Evolutionary conservation across 2,113 vertebrate species (phyloP), one percentile per base, ranked within the genome.

Genomic region (Ameiurus melas): DNA sequence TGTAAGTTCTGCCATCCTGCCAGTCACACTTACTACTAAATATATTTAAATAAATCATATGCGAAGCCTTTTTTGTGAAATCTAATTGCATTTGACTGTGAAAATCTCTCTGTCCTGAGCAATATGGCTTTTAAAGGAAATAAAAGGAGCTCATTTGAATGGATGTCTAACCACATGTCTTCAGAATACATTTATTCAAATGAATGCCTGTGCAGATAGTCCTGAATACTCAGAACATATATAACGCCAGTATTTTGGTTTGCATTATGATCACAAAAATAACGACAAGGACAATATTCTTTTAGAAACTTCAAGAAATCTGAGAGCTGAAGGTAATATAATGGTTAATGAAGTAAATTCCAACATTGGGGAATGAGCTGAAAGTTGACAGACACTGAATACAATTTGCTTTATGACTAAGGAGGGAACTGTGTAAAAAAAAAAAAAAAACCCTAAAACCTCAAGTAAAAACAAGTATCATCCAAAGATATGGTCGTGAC

Each of bases 231-330:
- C 33, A 14, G 19, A 60, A 58, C 53, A 81, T 81, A 33, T 79
- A 55, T 60, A 81, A 33, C 58, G 79, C 79, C 79, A 36, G 51
- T 30, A 58, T 60, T 19, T 58, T 36, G n/a, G 30, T 60, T 60
- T 60, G 20, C 22, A 0, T 36, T 20, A 83, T 83, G 57, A 62
- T 83, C 33, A 43, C 16, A 6, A 62, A 62, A 83, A 83, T 14
- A 25, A 30, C 2, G 8, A 57, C n/a, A 22, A 36, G 6, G 36
- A 4, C 10, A 33, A 19, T 9, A 66, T 87, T 68, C 2, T 73
- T 68, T 70, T 85, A 89, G 55, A 85, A 92, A 81, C 88, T 85
- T 82, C 77, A 78, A 84, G 75, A 84, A 62, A 77, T 87, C 53
- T 73, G 64, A 55, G 39, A 47, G 43, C 30, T 78, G 60, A 82